phyloP scores from a whole-genome alignment of 2,113 vertebrate species.

The Malaclemys terrapin region DNA sequence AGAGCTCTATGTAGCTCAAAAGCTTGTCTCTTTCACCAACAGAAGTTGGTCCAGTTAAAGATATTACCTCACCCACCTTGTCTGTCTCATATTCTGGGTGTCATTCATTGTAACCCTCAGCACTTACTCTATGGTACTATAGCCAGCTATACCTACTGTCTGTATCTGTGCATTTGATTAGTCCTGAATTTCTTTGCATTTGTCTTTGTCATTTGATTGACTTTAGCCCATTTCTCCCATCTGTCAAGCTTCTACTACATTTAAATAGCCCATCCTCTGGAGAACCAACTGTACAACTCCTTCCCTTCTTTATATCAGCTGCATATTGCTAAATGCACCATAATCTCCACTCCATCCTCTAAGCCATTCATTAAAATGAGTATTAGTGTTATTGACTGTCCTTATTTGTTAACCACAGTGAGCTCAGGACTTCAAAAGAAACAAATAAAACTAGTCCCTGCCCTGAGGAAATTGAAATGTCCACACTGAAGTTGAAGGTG shows the following conservation, averaged over 20 bases:
- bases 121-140: not conserved
- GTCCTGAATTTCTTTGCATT: not conserved
- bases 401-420: not conserved
- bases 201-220: slow-evolving; percentile 4
- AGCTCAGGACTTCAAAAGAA: not conserved
- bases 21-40: no score
- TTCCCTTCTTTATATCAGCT: not conserved
- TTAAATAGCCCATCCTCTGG: slow-evolving; percentile 25
- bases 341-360: not conserved
- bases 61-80: no score
- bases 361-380: not conserved
- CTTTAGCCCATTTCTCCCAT: slow-evolving; percentile 27
- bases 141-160: slow-evolving; percentile 15
- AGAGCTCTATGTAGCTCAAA: no score
- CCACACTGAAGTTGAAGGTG: no score
- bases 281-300: fast-evolving
- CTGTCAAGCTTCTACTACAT: not conserved
- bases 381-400: slow-evolving; percentile 2
- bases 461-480: not conserved
- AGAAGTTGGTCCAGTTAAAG: no score
- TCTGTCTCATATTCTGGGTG: no score
- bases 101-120: not conserved
- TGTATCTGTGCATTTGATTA: not conserved
- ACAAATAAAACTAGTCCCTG: not conserved
- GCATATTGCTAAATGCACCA: not conserved